Evolutionary conservation across 2,113 vertebrate species (phyloP), one percentile per base, ranked within the genome.

Genomic region (Poeciliopsis turrubarensis): DNA sequence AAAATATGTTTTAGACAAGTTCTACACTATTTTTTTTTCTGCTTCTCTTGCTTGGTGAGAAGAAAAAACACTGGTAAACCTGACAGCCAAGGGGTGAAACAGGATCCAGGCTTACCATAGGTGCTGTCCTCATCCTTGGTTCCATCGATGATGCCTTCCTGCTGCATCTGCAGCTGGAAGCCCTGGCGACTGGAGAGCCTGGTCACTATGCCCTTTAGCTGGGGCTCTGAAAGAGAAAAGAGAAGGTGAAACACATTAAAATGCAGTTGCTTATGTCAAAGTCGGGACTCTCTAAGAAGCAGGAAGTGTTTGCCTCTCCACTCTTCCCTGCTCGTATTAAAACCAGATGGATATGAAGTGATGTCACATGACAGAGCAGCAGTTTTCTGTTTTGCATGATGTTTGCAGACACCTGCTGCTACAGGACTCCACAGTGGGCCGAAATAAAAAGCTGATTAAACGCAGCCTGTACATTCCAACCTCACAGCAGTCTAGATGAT

Each of bases 121-220:
- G 90, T 90, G 89, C 87, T 98, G 92, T 99, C 97, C 83, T 99
- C 97, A 73, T 99, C 97, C 94, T 97, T 99, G 86, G 97, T 99
- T 80, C 98, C 97, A 89, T 99, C 96, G 60, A 99, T 96, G 85
- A 96, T 97, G 89, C 98, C 97, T 90, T 99, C 98, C 75, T 97
- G 95, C 91, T 98, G 97, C 87, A 99, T 93, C 93, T 98, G 97
- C 89, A 99, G 95, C 95, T 98, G 97, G 95, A 95, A 99, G 77
- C 97, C 98, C 94, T 99, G 97, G 71, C 97, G 95, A 91, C 96
- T 98, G 94, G 96, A 97, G 0, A 99, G 96, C 92, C 97, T 98
- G 89, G 98, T 99, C 90, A 99, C 96, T 91, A 99, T 99, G 89
- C 98, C 98, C 96, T 99, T 99, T 87, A 99, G 95, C 94, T 99